Evolutionary conservation across 1,140 invertebrate genomes (phyloP), one percentile per base, ranked within the genome.

Genomic region (Diachasma alloeum): DNA sequence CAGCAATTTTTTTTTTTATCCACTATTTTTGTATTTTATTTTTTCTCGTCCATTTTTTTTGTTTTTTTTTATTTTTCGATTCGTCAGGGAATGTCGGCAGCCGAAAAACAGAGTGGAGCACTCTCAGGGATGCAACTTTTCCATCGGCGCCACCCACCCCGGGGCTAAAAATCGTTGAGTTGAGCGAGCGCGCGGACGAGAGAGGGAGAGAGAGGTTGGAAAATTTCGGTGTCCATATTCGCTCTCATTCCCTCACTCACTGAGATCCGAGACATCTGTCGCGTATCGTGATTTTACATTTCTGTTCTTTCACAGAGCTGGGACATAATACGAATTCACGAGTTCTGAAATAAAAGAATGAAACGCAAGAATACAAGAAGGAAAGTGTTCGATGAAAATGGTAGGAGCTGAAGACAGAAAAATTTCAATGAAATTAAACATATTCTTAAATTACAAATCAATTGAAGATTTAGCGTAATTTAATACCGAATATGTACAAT

Each of bases 121-220:
- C 87, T 87, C 87, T 87, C 86, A 85, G 82, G 56, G 82, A 84
- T 84, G 83, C 84, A 89, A 89, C 87, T 89, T 89, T 88, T 89
- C 84, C 87, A 87, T 88, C 83, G 87, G 83, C 80, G 74, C 69
- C 70, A 76, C 80, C 75, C 66, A 13, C 86, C 87, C 85, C 53
- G 79, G 70, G 87, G 87, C 84, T 78, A 87, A 87, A 88, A 88
- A 88, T 88, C 85, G 86, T 87, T 83, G 81, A 84, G 84, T 82
- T 81, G 82, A 11, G 9, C 24, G 48, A n/a, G 77, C 19, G 19
- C 53, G 53, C 15, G 53, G 17, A 22, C 8, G 19, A 17, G n/a
- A 63, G 59, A 63, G 59, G n/a, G 53, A 26, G 59, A 26, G 1
- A 53, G n/a, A 53, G 10, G 17, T 31, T 53, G 48, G 72, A 72